A percentile compares a stretch with the other conserved stretches of the same genome.
phyloP scores from a whole-genome alignment of 2,888 invertebrate species.

The Ochropleura plecta region DNA sequence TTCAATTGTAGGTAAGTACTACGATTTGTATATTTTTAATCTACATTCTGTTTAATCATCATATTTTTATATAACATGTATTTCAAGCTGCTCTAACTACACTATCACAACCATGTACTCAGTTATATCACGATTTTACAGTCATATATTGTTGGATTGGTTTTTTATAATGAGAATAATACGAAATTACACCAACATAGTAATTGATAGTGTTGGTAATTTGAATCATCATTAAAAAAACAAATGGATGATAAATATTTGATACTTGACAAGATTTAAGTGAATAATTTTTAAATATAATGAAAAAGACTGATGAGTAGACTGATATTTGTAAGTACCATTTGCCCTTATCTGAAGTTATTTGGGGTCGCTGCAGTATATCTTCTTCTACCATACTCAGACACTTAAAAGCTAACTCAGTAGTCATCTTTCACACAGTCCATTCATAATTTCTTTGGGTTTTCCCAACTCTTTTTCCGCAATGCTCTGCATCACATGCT shows the following conservation, averaged over 20 bases:
- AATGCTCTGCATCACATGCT: neutral
- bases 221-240: constrained; percentile 22
- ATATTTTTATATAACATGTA: neutral
- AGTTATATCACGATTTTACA: constrained; percentile 4
- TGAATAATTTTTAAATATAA: neutral
- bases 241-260: constrained; percentile 5
- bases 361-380: neutral
- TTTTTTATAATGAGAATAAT: constrained; percentile 24
- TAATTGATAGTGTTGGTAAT: constrained; percentile 8
- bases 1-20: neutral
- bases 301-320: neutral
- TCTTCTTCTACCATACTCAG: neutral
- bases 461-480: neutral
- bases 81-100: neutral
- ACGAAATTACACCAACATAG: neutral
- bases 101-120: constrained; percentile 13
- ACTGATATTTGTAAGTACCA: neutral
- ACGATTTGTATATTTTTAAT: neutral
- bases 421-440: neutral
- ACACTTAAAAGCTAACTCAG: neutral
- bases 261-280: neutral
- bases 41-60: neutral
- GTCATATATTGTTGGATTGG: constrained; percentile 8
- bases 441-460: neutral
- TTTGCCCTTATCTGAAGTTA: no score